These are phyloP conservation scores for Cercocebus atys DNA, from an alignment of 2,113 vertebrate genomes.

Conservation along the genomic window DNA sequence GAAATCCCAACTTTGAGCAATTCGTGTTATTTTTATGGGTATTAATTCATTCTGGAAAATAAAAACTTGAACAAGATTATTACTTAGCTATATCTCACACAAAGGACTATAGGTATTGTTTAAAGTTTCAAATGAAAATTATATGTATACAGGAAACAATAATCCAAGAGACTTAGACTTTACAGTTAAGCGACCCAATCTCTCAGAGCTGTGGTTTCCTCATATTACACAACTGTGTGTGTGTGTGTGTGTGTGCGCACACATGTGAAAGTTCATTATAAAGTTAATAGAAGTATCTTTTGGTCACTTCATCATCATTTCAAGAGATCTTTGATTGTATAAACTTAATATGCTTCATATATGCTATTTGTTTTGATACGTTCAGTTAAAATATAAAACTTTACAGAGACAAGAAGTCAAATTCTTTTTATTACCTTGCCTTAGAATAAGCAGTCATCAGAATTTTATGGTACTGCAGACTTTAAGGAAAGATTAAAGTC, in stretches of 20 bases:
- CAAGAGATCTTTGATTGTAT: neutral
- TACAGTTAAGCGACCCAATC: accelerated
- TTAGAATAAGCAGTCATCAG: neutral
- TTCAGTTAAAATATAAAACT: neutral
- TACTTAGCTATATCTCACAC: neutral
- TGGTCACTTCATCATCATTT: neutral
- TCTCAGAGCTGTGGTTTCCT: neutral
- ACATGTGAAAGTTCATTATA: neutral
- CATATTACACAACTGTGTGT: neutral
- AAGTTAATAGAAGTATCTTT: neutral
- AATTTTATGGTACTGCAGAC: neutral
- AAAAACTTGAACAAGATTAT: neutral
- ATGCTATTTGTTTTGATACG: neutral
- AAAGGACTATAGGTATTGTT: neutral
- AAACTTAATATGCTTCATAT: neutral
- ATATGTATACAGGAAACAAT: neutral
- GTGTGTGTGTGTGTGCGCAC: neutral
- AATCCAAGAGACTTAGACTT: neutral
- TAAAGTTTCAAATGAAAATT: neutral
- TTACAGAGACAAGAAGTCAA: neutral
- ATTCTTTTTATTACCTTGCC: neutral
- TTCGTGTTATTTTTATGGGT: neutral
- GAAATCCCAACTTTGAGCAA: neutral
- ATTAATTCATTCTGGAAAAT: neutral
- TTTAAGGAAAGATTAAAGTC: neutral